Evolutionary conservation across 2,113 vertebrate genomes (phyloP), one percentile per base, ranked within the genome.

Genomic region (Ciconia maguari): DNA sequence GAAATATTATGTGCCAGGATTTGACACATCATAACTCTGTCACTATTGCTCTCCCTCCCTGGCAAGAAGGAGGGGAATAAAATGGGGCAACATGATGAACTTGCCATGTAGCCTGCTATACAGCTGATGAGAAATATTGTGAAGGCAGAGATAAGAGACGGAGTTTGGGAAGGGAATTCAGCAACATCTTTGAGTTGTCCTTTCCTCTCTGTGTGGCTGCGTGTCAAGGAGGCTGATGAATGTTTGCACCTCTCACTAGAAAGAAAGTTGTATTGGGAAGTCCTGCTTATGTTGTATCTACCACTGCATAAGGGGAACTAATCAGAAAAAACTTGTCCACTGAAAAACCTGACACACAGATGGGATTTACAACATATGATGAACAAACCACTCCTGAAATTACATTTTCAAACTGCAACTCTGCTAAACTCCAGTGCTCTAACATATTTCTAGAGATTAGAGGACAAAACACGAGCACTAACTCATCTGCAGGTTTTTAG

Each of bases 401-500:
- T 16, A 30, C 3, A 8, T 48, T 87, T 93, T 78, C 26, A 55
- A 60, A n/a, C 22, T 51, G 30, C 44, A 68, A 1, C 27, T 64
- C 25, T 70, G 8, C 24, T 88, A 2, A 69, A 38, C 10, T 62
- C 12, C 20, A 49, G 49, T 70, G 17, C 30, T 83, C 4, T 62
- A 49, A 52, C 6, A 25, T 66, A 8, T 24, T 84, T 64, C 24
- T 60, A 11, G 26, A 38, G 27, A 41, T 11, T 15, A 62, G n/a
- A 51, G 38, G 12, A 27, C 26, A 60, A 84, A 94, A 64, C 24
- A 44, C 10, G 34, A 85, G 11, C 18, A 38, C 38, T 32, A 83
- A 51, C 26, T 76, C 9, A n/a, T 17, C 21, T 0, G 0, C 18
- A 19, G 48, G 22, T 49, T 62, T 83, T 66, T 66, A 69, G 12